Base-by-base conservation (phyloP, 2,113 vertebrate genomes). In the Oxyruncus cristatus region DNA sequence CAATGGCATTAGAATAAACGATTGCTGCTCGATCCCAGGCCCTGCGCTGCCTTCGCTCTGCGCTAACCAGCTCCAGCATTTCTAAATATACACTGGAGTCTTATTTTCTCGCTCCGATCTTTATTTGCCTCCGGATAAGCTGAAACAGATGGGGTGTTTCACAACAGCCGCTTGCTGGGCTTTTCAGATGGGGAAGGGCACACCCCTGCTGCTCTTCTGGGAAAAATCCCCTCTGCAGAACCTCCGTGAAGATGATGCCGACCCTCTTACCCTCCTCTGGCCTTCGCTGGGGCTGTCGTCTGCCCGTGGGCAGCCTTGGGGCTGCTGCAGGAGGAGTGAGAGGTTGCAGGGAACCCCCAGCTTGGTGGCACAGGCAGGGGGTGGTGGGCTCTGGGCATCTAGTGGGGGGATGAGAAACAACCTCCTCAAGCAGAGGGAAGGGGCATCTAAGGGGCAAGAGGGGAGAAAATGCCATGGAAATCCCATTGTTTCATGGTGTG, bases 71-170 rank as follows among this genome's bases (percentile, higher is more conserved):
- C 87, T 78, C 95, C 94, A 96, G 96, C 93, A 81, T 81, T 95
- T 95, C 95, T 95, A 95, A 96, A 95, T 97, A 97, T 95, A 95
- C 84, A 88, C 93, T 91, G 94, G 96, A 97, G 96, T 8, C 96
- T 96, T 47, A 85, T 95, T 95, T 95, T 95, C 94, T 96, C 77
- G 5, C 87, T 82, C 84, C 70, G 58, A 72, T 95, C 96, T 96
- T 96, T 94, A 87, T 96, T 92, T 95, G 95, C 94, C 95, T 96
- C 95, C 78, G 95, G 95, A 81, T 97, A 96, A 96, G 95, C 95
- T 95, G 94, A 95, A 97, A 88, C 93, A 95, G 95, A 96, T 95
- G 95, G 89, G 42, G 33, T 92, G 70, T 97, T 97, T 96, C 96
- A 94, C 94, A 95, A 96, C n/a, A 71, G 93, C 89, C 35, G 47